A percentile compares a stretch with the other conserved stretches of the same genome.
phyloP scores from a whole-genome alignment of 2,888 invertebrate species.

The Papilio protenor region DNA sequence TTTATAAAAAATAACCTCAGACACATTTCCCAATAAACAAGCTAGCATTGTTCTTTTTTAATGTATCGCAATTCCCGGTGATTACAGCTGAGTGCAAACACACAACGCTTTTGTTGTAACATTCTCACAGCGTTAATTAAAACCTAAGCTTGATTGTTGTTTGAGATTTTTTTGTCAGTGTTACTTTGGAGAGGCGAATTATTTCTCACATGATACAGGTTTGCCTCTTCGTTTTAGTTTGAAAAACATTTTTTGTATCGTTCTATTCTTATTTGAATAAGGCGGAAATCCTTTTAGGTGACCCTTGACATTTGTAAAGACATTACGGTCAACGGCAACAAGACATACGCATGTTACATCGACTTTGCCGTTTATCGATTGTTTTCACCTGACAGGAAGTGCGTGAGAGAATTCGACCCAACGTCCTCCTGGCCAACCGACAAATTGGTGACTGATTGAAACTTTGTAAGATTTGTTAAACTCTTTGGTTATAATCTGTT shows the following conservation, averaged over 20 bases:
- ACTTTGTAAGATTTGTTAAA: background rate
- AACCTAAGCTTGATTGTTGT: conserved; percentile 33
- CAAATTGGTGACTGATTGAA: conserved; percentile 49
- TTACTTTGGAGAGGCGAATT: conserved; percentile 27
- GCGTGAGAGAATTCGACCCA: conserved; percentile 76
- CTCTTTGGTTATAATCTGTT: conserved; percentile 13
- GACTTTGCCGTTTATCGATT: conserved; percentile 46
- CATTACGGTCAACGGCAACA: conserved; percentile 64
- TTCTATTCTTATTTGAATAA: conserved; percentile 49
- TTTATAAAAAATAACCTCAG: conserved; percentile 9
- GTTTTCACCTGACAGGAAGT: conserved; percentile 65
- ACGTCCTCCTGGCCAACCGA: conserved; percentile 46
- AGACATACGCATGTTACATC: conserved; percentile 43
- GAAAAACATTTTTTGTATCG: background rate
- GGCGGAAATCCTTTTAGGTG: conserved; percentile 62
- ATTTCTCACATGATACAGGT: conserved; percentile 32
- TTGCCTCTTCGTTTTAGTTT: background rate
- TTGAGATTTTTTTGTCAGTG: conserved; percentile 28
- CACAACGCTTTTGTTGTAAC: conserved; percentile 28
- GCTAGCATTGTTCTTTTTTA: conserved; percentile 15
- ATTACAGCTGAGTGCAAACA: conserved; percentile 22
- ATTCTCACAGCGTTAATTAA: conserved; percentile 39
- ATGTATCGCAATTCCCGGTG: conserved; percentile 19
- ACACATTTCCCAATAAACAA: conserved; percentile 13
- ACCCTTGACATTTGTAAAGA: conserved; percentile 69